Percentiles rank a stretch among this genome's conserved stretches.
phyloP scores from a whole-genome alignment of 2,113 vertebrate genomes.

The Cephalophus harveyi region DNA sequence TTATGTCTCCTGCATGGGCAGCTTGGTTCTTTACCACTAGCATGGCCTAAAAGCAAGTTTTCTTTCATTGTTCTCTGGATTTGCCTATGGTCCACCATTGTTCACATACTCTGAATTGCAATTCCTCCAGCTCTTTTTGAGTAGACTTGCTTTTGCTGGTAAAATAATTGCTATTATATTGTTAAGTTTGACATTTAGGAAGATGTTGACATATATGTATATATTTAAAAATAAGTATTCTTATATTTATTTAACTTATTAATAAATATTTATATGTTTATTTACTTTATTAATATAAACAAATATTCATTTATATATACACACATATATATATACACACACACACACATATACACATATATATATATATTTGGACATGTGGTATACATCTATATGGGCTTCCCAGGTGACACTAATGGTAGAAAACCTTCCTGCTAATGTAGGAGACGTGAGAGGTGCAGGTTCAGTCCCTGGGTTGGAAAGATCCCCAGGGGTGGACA shows the following conservation, averaged over 20 bases:
- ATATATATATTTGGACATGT: neutral
- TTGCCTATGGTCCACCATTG: neutral
- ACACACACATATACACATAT: neutral
- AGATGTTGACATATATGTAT: neutral
- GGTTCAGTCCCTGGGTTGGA: neutral
- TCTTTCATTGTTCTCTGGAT: neutral
- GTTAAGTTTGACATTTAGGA: neutral
- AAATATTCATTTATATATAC: too few relatives aligned
- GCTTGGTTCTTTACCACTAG: neutral
- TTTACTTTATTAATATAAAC: neutral
- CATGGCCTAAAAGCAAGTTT: neutral
- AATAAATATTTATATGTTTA: too few relatives aligned
- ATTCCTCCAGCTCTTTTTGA: neutral
- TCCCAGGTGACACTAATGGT: neutral
- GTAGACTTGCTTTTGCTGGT: neutral
- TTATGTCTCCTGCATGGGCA: neutral
- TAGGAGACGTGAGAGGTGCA: neutral
- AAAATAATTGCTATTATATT: neutral
- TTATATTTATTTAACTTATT: neutral
- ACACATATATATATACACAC: neutral
- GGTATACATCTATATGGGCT: neutral
- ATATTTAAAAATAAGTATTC: neutral
- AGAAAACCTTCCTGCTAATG: neutral
- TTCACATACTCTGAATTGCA: neutral
- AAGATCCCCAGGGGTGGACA: neutral